Evolutionary conservation across 2,113 vertebrate species (phyloP).

Genomic region (Apodemus speciosus): DNA sequence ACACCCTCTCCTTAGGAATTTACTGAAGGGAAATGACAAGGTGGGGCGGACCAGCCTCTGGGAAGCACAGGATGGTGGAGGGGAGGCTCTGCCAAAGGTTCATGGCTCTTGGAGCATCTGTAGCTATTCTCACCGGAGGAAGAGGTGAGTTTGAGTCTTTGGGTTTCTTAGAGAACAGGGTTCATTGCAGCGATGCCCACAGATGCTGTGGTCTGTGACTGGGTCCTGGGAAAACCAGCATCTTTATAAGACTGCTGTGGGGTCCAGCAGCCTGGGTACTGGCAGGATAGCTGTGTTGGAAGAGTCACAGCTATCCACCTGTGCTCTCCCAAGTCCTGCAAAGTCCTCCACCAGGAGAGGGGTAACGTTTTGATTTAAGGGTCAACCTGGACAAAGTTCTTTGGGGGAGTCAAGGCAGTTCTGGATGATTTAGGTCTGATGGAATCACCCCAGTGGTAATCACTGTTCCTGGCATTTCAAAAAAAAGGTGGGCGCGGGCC

Average conservation of each 20-base stretch:
- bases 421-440: neutral
- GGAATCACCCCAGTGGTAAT: neutral
- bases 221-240: neutral
- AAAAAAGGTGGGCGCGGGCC: neutral
- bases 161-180: neutral
- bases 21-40: too few species aligned
- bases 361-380: neutral
- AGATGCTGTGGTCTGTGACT: accelerated
- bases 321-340: neutral
- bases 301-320: too few species aligned
- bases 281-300: accelerated
- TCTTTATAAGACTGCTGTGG: neutral
- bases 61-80: accelerated
- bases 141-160: neutral
- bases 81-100: neutral
- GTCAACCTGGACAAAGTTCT: neutral
- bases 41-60: neutral
- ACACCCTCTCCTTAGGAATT: neutral
- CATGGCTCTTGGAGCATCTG: neutral
- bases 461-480: accelerated
- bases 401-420: accelerated
- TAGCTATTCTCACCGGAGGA: neutral
- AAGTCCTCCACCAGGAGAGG: neutral
- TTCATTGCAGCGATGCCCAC: neutral
- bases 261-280: neutral